Conservation (phyloP, 2,797 vertebrate genomes). For the Aeoliscus strigatus region DNA sequence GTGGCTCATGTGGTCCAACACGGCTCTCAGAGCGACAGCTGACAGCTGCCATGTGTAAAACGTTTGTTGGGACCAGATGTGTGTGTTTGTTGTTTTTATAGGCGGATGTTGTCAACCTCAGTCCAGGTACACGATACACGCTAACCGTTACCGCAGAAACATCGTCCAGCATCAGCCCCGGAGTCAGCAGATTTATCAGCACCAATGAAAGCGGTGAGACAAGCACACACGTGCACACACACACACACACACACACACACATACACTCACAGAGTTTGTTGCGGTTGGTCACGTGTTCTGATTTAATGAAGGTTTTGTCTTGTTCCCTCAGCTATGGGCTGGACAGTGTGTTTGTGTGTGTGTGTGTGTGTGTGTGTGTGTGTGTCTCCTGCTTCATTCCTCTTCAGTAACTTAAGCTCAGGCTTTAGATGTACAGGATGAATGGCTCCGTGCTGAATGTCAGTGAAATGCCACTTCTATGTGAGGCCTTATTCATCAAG, state of each 20-base stretch:
- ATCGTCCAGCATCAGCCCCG: slow-evolving; percentile 81
- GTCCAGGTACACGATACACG: slow-evolving; percentile 78
- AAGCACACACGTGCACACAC: too few species aligned
- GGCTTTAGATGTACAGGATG: slow-evolving; percentile 64
- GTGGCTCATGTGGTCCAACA: too few species aligned
- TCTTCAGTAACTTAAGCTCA: slow-evolving; percentile 61
- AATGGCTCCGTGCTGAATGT: slow-evolving; percentile 66
- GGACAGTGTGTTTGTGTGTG: too few species aligned
- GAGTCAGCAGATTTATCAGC: slow-evolving; percentile 83
- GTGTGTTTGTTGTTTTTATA: slow-evolving; percentile 49
- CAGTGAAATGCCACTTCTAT: slow-evolving; percentile 69
- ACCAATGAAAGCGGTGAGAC: slow-evolving; percentile 81
- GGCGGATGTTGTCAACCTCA: slow-evolving; percentile 77
- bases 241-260: too few species aligned
- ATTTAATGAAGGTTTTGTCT: slow-evolving; percentile 7
- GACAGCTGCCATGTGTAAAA: slow-evolving; percentile 1
- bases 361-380: slow-evolving; percentile 15
- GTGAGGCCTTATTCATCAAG: slow-evolving; percentile 66
- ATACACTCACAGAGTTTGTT: slow-evolving; percentile 1
- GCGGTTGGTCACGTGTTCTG: slow-evolving; percentile 4
- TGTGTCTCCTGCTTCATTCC: slow-evolving; percentile 52
- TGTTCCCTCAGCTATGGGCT: too few species aligned
- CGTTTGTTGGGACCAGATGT: too few species aligned
- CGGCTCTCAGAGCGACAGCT: too few species aligned
- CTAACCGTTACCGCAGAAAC: slow-evolving; percentile 80